Percentiles rank a stretch among this genome's conserved stretches.
Conservation (phyloP, 2,113 vertebrate species). For the Baryphthengus martii region DNA sequence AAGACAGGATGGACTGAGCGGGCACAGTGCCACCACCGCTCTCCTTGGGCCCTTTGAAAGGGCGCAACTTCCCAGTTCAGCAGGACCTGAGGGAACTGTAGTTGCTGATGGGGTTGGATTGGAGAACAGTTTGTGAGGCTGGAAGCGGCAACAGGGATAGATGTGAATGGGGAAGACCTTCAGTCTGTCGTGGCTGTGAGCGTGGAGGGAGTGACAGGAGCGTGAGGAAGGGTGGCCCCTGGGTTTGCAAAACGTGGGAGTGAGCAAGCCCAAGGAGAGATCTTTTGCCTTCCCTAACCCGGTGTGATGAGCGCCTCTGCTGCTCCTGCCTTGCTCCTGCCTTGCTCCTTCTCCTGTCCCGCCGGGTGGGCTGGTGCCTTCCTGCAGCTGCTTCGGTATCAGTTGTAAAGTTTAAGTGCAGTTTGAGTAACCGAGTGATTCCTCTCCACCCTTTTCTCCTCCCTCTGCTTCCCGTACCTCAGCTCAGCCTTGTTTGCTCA, state of each 20-base stretch:
- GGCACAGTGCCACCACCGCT: neutral
- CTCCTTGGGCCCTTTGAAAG: neutral
- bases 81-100: neutral
- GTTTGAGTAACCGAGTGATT: neutral
- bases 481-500: constrained; percentile 36
- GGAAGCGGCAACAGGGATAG: neutral
- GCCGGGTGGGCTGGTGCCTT: neutral
- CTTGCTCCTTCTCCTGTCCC: neutral
- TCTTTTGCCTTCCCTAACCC: neutral
- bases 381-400: neutral
- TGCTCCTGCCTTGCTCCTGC: neutral
- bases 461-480: constrained; percentile 32
- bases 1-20: neutral
- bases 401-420: neutral
- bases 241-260: neutral
- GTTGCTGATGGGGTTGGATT: neutral
- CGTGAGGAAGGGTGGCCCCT: neutral
- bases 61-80: neutral
- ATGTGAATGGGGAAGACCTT: neutral
- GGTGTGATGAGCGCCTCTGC: neutral
- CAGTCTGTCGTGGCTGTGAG: neutral
- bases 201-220: neutral
- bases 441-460: neutral
- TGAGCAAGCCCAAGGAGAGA: neutral
- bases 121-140: neutral